Percentiles rank a stretch among this genome's conserved stretches.
Evolutionary conservation across 2,888 invertebrate species (phyloP).

Genomic region (Torymus aiolomorphi): DNA sequence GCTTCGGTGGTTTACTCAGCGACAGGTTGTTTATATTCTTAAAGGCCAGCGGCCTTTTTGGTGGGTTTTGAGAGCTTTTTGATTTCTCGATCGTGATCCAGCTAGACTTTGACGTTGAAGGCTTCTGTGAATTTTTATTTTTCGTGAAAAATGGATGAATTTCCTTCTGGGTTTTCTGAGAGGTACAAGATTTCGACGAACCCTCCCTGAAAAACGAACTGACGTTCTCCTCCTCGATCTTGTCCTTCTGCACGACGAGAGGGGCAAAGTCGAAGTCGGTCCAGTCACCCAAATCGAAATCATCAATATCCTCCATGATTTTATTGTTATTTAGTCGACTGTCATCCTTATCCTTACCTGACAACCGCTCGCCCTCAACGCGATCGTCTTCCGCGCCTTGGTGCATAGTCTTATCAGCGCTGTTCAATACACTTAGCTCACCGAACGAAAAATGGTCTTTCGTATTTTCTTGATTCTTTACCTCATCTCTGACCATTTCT

Average conservation of each 20-base stretch:
- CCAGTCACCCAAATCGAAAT: constrained; percentile 60
- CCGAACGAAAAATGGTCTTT: no score
- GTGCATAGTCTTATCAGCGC: no score
- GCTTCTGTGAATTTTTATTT: background rate
- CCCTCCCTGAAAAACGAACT: constrained; percentile 5
- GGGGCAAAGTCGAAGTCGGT: constrained; percentile 59
- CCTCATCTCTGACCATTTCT: no score
- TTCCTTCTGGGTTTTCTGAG: background rate
- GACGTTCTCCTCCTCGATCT: background rate
- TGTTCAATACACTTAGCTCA: no score
- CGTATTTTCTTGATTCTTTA: no score
- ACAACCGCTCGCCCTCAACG: background rate
- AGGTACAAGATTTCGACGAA: background rate
- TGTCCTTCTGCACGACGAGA: background rate
- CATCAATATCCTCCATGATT: background rate
- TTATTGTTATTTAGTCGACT: background rate
- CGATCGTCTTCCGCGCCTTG: background rate
- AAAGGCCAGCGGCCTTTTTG: background rate
- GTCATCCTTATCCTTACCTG: constrained; percentile 1
- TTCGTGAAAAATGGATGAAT: no score
- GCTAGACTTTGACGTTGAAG: background rate
- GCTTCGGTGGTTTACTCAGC: constrained; percentile 1
- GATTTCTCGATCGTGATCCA: constrained; percentile 11
- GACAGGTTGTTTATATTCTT: constrained; percentile 10
- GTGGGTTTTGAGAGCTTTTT: background rate